Percentiles rank a stretch among this genome's conserved stretches.
Conservation (phyloP, 2,113 vertebrate species). For the Nanorana parkeri region DNA sequence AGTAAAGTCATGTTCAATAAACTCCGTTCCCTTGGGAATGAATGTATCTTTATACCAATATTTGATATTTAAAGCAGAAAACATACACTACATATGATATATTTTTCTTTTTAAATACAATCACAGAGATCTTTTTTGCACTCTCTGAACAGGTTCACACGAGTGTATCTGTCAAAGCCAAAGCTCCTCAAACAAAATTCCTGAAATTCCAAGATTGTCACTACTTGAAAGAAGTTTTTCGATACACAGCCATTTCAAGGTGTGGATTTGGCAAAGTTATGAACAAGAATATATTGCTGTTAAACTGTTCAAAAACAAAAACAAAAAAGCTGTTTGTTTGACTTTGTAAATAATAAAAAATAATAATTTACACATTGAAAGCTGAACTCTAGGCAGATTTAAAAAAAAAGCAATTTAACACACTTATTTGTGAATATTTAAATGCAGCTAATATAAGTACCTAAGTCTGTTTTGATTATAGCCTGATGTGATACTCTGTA, state of each 20-base stretch:
- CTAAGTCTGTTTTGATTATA: no score
- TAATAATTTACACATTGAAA: not conserved
- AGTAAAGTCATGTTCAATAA: no score
- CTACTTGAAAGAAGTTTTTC: not conserved
- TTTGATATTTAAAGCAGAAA: not conserved
- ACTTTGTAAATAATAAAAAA: not conserved
- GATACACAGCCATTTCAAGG: not conserved
- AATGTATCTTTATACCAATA: not conserved
- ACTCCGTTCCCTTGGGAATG: no score
- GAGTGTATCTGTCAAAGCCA: not conserved
- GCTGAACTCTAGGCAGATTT: not conserved
- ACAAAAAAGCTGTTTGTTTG: not conserved
- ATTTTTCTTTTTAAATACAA: not conserved
- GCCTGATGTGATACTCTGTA: no score
- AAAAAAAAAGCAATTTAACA: not conserved
- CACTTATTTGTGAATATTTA: no score
- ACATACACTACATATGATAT: constrained; percentile 6
- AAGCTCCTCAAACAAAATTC: constrained; percentile 11
- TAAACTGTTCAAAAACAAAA: not conserved
- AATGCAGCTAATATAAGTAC: no score
- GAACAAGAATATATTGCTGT: not conserved
- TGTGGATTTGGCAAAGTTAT: not conserved
- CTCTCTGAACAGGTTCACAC: not conserved
- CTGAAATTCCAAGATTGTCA: constrained; percentile 12
- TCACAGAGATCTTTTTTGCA: not conserved